A percentile compares a stretch with the other conserved stretches of the same genome.
Evolutionary conservation across 2,888 invertebrate species (phyloP).

Genomic region (Cremastinae sp.): DNA sequence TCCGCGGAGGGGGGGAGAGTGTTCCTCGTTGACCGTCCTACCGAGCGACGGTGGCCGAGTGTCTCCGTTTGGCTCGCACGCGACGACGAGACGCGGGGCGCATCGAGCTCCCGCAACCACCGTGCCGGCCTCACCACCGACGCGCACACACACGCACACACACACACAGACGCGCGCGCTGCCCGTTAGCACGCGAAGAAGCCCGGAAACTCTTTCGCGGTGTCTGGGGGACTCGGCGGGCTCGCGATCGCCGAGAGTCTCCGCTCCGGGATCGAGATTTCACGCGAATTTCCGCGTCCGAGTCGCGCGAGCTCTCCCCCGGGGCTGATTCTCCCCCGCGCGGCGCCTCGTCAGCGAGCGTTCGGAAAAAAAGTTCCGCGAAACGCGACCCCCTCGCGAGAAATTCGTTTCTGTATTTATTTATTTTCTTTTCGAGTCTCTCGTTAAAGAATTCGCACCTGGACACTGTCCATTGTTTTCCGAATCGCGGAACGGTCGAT

Average conservation of each 20-base stretch:
- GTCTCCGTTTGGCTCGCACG: slow-evolving; percentile 4
- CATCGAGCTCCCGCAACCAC: slow-evolving; percentile 38
- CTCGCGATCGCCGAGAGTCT: slow-evolving; percentile 16
- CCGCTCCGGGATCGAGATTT: no score
- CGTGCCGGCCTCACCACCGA: not conserved
- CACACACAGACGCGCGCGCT: slow-evolving; percentile 11
- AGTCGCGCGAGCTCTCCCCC: no score
- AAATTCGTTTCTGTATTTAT: no score
- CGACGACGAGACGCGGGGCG: slow-evolving; percentile 29
- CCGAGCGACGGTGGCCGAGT: slow-evolving; percentile 19
- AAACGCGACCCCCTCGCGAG: no score
- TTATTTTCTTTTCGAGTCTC: no score
- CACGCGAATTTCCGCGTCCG: not conserved
- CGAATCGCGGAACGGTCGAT: not conserved
- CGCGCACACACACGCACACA: not conserved
- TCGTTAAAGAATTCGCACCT: no score
- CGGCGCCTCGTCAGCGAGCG: no score
- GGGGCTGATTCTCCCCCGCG: no score
- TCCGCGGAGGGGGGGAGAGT: not conserved
- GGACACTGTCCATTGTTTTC: no score
- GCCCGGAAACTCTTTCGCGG: slow-evolving; percentile 50
- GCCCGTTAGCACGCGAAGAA: slow-evolving; percentile 24
- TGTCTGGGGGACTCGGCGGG: slow-evolving; percentile 9
- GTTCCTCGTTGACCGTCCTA: not conserved
- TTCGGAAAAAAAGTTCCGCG: no score